Conservation (phyloP, 2,888 invertebrate genomes). For the Oeneis ivallda region DNA sequence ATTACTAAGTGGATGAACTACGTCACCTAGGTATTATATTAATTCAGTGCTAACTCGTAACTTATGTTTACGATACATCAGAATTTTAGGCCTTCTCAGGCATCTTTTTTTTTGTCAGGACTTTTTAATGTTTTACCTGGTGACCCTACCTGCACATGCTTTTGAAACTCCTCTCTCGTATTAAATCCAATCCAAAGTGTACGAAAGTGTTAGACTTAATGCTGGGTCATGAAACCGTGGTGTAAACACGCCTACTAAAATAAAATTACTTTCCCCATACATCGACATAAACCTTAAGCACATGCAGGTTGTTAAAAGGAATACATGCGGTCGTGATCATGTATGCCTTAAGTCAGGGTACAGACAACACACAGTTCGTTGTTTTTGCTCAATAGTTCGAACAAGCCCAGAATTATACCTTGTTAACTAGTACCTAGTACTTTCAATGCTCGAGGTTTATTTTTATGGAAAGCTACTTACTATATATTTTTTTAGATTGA, state of each 20-base stretch:
- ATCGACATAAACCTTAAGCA: slow-evolving; percentile 24
- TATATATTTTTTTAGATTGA: too few species aligned
- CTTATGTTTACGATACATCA: too few species aligned
- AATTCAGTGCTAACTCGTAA: too few species aligned
- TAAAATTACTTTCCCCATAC: slow-evolving; percentile 25
- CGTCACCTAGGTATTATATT: too few species aligned
- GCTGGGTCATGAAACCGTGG: slow-evolving; percentile 14
- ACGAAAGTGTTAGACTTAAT: neutral
- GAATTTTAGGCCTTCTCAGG: too few species aligned
- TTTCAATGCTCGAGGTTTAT: slow-evolving; percentile 8
- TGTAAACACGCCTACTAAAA: slow-evolving; percentile 18
- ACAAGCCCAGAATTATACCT: slow-evolving; percentile 27
- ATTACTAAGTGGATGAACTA: too few species aligned
- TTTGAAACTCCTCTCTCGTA: neutral
- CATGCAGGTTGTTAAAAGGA: slow-evolving; percentile 22
- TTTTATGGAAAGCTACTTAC: too few species aligned
- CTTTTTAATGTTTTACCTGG: too few species aligned
- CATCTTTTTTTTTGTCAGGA: too few species aligned
- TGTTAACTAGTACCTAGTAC: slow-evolving; percentile 25
- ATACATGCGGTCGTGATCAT: slow-evolving; percentile 37
- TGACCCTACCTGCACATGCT: neutral
- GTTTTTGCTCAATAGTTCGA: slow-evolving; percentile 33
- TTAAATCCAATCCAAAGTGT: neutral
- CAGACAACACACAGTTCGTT: slow-evolving; percentile 24
- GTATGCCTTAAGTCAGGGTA: slow-evolving; percentile 35